These are phyloP conservation scores for Cryptus armator DNA, from an alignment of 2,888 invertebrate genomes.

Conservation along the genomic window DNA sequence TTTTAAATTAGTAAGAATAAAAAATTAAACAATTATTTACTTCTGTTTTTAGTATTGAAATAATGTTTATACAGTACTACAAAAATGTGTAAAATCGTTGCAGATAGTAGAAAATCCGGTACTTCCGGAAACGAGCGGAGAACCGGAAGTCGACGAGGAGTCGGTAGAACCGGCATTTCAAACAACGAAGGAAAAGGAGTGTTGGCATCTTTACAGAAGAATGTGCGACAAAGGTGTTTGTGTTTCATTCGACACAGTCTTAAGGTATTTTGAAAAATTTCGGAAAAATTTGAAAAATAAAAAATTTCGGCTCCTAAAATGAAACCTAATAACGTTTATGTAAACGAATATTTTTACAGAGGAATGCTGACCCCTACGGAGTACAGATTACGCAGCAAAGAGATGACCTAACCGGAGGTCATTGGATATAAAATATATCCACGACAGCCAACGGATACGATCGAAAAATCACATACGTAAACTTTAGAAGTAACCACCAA, in stretches of 20 bases:
- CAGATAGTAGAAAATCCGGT: conserved; percentile 55
- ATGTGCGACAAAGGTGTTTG: conserved; percentile 90
- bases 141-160: conserved; percentile 73
- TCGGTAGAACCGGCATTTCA: conserved; percentile 86
- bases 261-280: conserved; percentile 83
- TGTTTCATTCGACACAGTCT: conserved; percentile 89
- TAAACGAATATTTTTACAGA: conserved; percentile 81
- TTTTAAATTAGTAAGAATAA: too few relatives aligned
- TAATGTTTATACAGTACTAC: not conserved
- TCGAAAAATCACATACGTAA: conserved; percentile 12
- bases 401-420: conserved; percentile 69
- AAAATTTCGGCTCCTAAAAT: not conserved
- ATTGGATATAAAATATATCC: conserved; percentile 11
- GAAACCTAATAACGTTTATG: not conserved
- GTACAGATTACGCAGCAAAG: conserved; percentile 88
- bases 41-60: not conserved
- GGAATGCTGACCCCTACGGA: conserved; percentile 91
- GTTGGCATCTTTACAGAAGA: conserved; percentile 89
- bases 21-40: not conserved
- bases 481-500: conserved; percentile 2
- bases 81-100: not conserved
- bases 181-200: conserved; percentile 88
- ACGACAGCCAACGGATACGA: conserved; percentile 9
- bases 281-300: not conserved
- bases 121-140: conserved; percentile 64